These are phyloP conservation scores for Drosophila simulans DNA, from an alignment of 1,140 invertebrate species.

Conservation along the genomic window DNA sequence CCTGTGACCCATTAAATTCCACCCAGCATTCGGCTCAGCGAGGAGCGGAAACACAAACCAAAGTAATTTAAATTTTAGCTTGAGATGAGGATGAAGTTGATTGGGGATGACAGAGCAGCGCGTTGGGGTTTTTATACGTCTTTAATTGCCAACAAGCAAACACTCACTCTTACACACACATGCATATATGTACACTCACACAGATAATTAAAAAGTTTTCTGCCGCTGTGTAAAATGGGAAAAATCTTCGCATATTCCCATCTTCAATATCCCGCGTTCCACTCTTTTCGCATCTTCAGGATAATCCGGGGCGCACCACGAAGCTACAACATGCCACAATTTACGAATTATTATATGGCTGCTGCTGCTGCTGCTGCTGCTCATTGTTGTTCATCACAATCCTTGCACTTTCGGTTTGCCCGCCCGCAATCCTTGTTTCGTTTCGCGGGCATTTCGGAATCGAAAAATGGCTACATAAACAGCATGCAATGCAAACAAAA, in stretches of 20 bases:
- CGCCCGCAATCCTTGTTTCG: background rate
- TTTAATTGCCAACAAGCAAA: slow-evolving; percentile 53
- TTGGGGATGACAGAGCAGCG: slow-evolving; percentile 26
- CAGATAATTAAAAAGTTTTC: slow-evolving; percentile 50
- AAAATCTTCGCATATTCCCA: slow-evolving; percentile 46
- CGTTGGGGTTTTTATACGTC: slow-evolving; percentile 16
- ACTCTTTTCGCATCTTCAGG: slow-evolving; percentile 1
- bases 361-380: slow-evolving; percentile 3
- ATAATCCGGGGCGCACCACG: slow-evolving; percentile 7
- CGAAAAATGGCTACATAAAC: background rate
- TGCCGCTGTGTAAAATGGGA: slow-evolving; percentile 26
- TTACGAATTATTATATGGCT: slow-evolving; percentile 58
- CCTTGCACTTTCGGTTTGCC: slow-evolving; percentile 25
- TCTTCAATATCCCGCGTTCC: slow-evolving; percentile 29
- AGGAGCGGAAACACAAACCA: slow-evolving; percentile 34
- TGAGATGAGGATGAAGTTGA: slow-evolving; percentile 44
- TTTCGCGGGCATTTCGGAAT: background rate
- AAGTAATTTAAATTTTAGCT: slow-evolving; percentile 43
- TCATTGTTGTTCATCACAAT: slow-evolving; percentile 7
- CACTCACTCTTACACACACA: slow-evolving; percentile 4
- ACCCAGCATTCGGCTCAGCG: slow-evolving; percentile 6
- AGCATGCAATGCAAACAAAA: too few relatives aligned
- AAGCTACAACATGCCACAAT: slow-evolving; percentile 51
- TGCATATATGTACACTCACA: background rate
- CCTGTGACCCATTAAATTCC: slow-evolving; percentile 57